Conservation (phyloP, 1,140 invertebrate species). For the Agrilus planipennis region DNA sequence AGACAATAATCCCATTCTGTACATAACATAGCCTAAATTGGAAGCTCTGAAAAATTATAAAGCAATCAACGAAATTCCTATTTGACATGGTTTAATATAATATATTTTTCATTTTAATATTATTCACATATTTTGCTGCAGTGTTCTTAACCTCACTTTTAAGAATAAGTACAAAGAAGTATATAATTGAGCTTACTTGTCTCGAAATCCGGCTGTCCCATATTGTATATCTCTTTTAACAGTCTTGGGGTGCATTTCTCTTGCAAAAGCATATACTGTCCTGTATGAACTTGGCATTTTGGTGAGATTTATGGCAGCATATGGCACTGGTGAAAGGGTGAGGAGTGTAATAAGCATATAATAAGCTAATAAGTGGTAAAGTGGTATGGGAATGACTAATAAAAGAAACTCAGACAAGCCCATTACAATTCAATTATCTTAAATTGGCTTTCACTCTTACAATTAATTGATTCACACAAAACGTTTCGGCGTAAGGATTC, state of each 20-base stretch:
- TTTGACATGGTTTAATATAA: no score
- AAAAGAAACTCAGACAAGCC: constrained; percentile 8
- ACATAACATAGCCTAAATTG: constrained; percentile 76
- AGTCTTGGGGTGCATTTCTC: constrained; percentile 60
- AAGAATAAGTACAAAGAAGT: no score
- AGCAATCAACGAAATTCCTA: no score
- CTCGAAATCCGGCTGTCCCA: constrained; percentile 57
- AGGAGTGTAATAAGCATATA: no score
- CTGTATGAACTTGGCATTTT: constrained; percentile 31
- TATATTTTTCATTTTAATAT: no score
- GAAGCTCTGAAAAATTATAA: constrained; percentile 59
- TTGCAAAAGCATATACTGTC: constrained; percentile 56
- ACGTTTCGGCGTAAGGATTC: no score
- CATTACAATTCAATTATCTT: constrained; percentile 8
- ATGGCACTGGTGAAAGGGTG: constrained; percentile 1
- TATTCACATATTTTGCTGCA: no score
- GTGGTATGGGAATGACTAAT: constrained; percentile 12
- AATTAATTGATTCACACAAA: no score
- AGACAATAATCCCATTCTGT: constrained; percentile 84
- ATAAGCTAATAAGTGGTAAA: no score
- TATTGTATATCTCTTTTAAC: constrained; percentile 49
- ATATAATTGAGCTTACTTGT: constrained; percentile 43
- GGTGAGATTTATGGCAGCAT: constrained; percentile 10
- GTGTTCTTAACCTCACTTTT: no score
- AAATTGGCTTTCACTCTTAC: constrained; percentile 10